Evolutionary conservation across 2,888 invertebrate species (phyloP).

Genomic region (Epirrita christyi): DNA sequence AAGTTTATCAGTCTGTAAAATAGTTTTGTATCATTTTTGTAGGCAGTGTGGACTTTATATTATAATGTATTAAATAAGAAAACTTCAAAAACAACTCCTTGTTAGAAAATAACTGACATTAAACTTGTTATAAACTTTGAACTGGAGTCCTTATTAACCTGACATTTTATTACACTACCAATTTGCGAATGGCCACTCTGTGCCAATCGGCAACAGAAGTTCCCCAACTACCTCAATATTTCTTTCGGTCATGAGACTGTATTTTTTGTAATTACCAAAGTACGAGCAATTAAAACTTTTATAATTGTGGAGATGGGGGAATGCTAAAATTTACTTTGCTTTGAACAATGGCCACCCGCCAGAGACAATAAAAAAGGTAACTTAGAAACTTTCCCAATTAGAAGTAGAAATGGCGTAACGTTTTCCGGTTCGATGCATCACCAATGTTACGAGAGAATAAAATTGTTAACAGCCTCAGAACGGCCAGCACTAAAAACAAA

Average conservation of each 20-base stretch:
- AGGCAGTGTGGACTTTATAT: too few relatives aligned
- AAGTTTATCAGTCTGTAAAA: too few relatives aligned
- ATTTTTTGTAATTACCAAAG: conserved; percentile 83
- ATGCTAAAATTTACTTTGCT: conserved; percentile 74
- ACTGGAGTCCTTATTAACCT: conserved; percentile 16
- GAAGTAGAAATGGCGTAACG: conserved; percentile 61
- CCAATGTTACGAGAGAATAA: conserved; percentile 35
- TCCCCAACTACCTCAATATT: conserved; percentile 48
- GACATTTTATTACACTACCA: conserved; percentile 31
- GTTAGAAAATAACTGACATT: too few relatives aligned
- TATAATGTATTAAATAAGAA: too few relatives aligned
- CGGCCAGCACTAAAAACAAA: neutral
- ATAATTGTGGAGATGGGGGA: conserved; percentile 78
- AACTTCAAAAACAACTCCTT: too few relatives aligned
- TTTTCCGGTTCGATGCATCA: conserved; percentile 60
- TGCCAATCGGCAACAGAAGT: conserved; percentile 34
- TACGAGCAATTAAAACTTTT: conserved; percentile 83
- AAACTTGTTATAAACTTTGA: neutral
- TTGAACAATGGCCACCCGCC: conserved; percentile 76
- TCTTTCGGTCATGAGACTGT: conserved; percentile 71
- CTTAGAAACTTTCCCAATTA: conserved; percentile 79
- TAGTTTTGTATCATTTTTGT: too few relatives aligned
- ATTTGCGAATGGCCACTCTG: conserved; percentile 29
- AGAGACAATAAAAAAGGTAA: conserved; percentile 76
- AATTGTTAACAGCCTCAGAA: neutral